Conservation (phyloP, 1,140 invertebrate species). For the Aphaenogaster ashmeadi region DNA sequence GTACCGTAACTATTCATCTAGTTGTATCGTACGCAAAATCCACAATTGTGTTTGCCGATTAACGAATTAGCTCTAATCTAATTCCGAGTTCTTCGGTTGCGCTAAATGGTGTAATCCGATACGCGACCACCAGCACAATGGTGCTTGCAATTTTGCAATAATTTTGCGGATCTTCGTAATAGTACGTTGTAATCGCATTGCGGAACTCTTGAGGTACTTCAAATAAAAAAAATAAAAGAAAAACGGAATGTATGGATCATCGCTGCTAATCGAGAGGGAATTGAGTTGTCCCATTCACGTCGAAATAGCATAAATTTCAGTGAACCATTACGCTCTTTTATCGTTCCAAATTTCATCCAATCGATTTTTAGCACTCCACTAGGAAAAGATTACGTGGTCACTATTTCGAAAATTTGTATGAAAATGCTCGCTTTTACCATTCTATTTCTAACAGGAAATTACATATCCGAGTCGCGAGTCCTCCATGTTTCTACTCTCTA, state of each 20-base stretch:
- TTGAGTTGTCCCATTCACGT: background rate
- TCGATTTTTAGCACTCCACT: background rate
- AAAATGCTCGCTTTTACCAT: slow-evolving; percentile 21
- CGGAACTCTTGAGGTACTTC: background rate
- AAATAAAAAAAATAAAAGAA: background rate
- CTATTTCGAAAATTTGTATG: slow-evolving; percentile 14
- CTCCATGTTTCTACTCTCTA: slow-evolving; percentile 22
- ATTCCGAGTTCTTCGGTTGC: slow-evolving; percentile 37
- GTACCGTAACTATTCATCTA: slow-evolving; percentile 26
- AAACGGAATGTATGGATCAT: background rate
- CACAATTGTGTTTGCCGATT: slow-evolving; percentile 46
- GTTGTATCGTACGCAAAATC: slow-evolving; percentile 18
- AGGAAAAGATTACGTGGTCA: slow-evolving; percentile 16
- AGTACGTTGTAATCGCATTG: background rate
- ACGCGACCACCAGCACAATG: background rate
- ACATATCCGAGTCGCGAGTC: slow-evolving; percentile 4
- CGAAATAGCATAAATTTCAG: slow-evolving; percentile 5
- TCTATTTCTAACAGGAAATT: slow-evolving; percentile 37
- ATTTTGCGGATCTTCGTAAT: background rate
- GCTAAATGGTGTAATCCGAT: slow-evolving; percentile 42
- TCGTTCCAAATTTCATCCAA: slow-evolving; percentile 33
- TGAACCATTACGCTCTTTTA: slow-evolving; percentile 21
- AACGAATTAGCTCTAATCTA: slow-evolving; percentile 50
- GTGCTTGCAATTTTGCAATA: slow-evolving; percentile 10
- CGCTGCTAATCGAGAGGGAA: background rate